Conservation (phyloP, 92 coral and sea anemone species). For the Epizoanthus fatuus region DNA sequence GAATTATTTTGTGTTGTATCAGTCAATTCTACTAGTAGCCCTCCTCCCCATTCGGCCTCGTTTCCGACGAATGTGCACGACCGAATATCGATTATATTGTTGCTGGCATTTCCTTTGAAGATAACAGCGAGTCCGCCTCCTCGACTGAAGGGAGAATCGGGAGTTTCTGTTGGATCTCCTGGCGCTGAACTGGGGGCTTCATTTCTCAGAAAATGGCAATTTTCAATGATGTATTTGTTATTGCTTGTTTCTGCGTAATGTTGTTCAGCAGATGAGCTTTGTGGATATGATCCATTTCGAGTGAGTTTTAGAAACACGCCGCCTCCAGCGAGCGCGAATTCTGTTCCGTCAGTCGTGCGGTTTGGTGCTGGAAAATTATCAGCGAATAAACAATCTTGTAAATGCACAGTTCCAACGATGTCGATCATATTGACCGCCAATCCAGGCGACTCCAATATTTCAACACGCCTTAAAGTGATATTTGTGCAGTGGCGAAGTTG, state of each 20-base stretch:
- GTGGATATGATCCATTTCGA: constrained; percentile 1
- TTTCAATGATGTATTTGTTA: constrained; percentile 32
- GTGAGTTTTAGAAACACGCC: constrained; percentile 35
- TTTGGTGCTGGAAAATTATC: constrained; percentile 43
- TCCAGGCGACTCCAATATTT: constrained; percentile 54
- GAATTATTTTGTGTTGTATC: constrained; percentile 68
- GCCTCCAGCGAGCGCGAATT: constrained; percentile 16
- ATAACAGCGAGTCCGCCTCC: constrained; percentile 89
- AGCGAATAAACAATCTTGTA: constrained; percentile 33
- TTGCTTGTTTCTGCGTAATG: neutral
- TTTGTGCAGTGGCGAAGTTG: constrained; percentile 45
- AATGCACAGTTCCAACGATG: constrained; percentile 36
- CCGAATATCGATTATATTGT: constrained; percentile 63
- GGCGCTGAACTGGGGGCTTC: constrained; percentile 21
- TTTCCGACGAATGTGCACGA: constrained; percentile 77
- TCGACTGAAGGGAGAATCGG: constrained; percentile 47
- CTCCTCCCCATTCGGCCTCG: constrained; percentile 94
- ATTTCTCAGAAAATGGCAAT: constrained; percentile 36
- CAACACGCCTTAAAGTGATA: constrained; percentile 14
- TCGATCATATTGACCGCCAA: constrained; percentile 57
- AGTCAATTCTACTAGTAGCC: constrained; percentile 74
- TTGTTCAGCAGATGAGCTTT: neutral
- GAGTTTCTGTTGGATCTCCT: constrained; percentile 40
- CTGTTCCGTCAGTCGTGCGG: neutral
- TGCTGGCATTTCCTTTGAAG: constrained; percentile 73